A percentile compares a stretch with the other conserved stretches of the same genome.
Evolutionary conservation across 2,113 vertebrate species (phyloP).

Genomic region (Parotia lawesii): DNA sequence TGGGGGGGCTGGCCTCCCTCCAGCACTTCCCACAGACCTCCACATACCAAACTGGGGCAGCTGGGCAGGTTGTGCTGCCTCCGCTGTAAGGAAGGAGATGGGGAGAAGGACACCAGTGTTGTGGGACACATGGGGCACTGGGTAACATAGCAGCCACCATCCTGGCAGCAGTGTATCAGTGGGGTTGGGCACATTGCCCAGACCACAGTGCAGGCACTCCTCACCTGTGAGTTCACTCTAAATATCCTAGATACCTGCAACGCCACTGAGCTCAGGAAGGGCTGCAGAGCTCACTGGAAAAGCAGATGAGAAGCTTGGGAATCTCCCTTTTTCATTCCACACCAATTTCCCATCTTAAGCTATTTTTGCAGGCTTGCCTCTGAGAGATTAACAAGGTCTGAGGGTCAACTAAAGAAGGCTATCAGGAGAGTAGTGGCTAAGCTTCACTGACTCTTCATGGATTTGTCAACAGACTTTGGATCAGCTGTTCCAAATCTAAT

Average conservation of each 20-base stretch:
- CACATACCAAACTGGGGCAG: neutral
- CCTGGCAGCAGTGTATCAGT: neutral
- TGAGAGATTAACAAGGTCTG: conserved; percentile 1
- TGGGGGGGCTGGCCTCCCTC: neutral
- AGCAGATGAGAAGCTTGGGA: neutral
- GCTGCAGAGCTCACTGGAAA: neutral
- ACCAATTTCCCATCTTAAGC: neutral
- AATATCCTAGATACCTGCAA: neutral
- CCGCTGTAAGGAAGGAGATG: neutral
- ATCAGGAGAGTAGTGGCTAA: neutral
- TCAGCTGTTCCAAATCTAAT: conserved; percentile 30
- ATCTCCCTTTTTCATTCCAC: neutral
- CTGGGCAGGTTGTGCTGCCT: neutral
- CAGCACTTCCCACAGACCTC: neutral
- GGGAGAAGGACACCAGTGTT: neutral
- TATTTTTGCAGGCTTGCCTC: neutral
- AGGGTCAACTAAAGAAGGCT: neutral
- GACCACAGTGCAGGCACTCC: neutral
- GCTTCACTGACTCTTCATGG: neutral
- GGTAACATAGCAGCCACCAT: neutral
- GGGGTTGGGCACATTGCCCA: rapidly evolving
- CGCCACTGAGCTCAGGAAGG: neutral
- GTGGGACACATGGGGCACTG: neutral
- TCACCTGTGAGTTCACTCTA: neutral
- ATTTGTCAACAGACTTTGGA: conserved; percentile 28